phyloP scores from a whole-genome alignment of 2,888 invertebrate species.

The Ichneumoninae sp. region DNA sequence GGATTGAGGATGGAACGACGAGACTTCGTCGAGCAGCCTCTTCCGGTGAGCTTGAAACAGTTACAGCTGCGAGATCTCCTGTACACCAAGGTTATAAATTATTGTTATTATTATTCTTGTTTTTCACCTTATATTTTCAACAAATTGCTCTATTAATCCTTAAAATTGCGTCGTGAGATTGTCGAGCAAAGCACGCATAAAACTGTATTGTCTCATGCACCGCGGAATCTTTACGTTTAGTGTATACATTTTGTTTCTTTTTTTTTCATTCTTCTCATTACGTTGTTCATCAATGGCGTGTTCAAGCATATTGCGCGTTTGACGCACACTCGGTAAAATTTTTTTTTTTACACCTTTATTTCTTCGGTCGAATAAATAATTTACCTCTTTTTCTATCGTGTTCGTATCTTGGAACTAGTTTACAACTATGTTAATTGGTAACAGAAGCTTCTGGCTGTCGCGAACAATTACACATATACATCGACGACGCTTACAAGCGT shows the following conservation, averaged over 20 bases:
- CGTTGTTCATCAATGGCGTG: conserved; percentile 36
- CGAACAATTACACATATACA: conserved; percentile 56
- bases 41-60: conserved; percentile 40
- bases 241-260: conserved; percentile 58
- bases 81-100: conserved; percentile 22
- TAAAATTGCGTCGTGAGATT: conserved; percentile 67
- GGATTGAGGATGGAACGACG: background rate
- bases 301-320: conserved; percentile 31
- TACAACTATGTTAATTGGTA: conserved; percentile 21
- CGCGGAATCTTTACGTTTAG: conserved; percentile 52
- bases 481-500: conserved; percentile 32
- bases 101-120: conserved; percentile 25
- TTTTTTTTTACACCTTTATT: background rate
- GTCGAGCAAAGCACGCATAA: conserved; percentile 70
- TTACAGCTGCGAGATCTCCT: conserved; percentile 31
- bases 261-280: conserved; percentile 40
- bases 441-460: conserved; percentile 47
- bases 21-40: background rate
- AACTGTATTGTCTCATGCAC: conserved; percentile 66
- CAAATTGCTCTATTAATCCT: conserved; percentile 57
- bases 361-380: conserved; percentile 46
- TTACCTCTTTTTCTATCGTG: background rate
- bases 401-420: conserved; percentile 13
- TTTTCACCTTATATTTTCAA: conserved; percentile 42
- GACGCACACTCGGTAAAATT: conserved; percentile 34